These are phyloP conservation scores for Nomada ferruginata DNA, from an alignment of 2,888 invertebrate genomes.

Conservation along the genomic window DNA sequence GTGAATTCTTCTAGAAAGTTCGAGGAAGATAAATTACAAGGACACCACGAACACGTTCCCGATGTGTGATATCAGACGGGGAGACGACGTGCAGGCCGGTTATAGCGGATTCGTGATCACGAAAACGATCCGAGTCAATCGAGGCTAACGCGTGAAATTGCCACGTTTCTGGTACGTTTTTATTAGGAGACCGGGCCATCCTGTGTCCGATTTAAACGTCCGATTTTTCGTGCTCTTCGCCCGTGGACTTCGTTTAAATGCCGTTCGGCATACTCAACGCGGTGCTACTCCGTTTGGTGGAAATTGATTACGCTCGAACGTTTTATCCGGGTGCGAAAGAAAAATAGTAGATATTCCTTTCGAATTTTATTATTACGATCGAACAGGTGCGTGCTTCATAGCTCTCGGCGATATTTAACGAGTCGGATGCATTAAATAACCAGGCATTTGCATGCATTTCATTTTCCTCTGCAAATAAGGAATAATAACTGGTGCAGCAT, in stretches of 20 bases:
- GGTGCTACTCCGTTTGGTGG: neutral
- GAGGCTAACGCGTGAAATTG: conserved; percentile 65
- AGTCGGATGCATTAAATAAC: no score
- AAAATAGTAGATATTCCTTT: no score
- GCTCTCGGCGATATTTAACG: no score
- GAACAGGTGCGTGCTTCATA: no score
- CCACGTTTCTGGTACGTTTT: conserved; percentile 55
- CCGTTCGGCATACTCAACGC: neutral
- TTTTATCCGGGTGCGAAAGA: no score
- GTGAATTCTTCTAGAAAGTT: conserved; percentile 65
- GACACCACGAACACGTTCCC: conserved; percentile 56
- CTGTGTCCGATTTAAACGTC: conserved; percentile 19
- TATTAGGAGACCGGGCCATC: conserved; percentile 31
- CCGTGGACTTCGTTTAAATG: neutral
- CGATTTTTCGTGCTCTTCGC: neutral
- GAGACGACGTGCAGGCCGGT: conserved; percentile 36
- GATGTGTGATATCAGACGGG: conserved; percentile 59
- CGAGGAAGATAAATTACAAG: conserved; percentile 60
- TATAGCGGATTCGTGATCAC: conserved; percentile 59
- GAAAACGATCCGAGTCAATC: conserved; percentile 64
- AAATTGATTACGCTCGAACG: neutral
- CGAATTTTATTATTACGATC: no score
- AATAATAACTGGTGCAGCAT: no score
- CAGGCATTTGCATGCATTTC: no score
- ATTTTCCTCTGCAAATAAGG: no score